A percentile compares a stretch with the other conserved stretches of the same genome.
Evolutionary conservation across 2,113 vertebrate species (phyloP).

Genomic region (Podilymbus podiceps): DNA sequence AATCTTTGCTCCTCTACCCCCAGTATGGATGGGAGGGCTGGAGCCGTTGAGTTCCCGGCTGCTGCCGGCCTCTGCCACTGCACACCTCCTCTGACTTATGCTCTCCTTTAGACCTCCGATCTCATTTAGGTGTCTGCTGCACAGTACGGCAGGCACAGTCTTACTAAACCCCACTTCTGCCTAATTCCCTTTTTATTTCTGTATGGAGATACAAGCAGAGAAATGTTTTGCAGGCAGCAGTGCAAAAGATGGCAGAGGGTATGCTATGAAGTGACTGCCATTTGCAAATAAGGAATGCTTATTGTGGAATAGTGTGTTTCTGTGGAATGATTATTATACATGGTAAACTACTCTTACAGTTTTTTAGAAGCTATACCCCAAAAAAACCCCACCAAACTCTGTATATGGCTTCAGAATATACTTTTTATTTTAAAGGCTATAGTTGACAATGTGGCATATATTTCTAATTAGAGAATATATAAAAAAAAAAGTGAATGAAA

Average conservation of each 20-base stretch:
- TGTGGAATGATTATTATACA: not conserved
- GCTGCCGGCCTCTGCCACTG: not conserved
- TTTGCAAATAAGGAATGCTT: not conserved
- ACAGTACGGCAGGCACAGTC: fast-evolving
- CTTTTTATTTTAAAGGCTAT: not conserved
- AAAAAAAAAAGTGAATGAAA: not conserved
- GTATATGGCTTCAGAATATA: not conserved
- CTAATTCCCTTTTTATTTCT: not conserved
- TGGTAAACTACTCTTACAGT: not conserved
- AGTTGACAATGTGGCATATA: not conserved
- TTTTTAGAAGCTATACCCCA: not conserved
- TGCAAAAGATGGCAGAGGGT: not conserved
- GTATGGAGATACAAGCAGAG: not conserved
- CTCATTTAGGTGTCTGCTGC: fast-evolving
- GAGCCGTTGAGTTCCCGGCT: fast-evolving
- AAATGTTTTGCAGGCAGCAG: not conserved
- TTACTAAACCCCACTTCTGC: not conserved
- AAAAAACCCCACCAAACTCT: not conserved
- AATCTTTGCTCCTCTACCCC: not conserved
- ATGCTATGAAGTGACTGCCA: not conserved
- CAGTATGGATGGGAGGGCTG: fast-evolving
- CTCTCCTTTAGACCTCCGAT: not conserved
- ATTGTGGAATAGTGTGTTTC: not conserved
- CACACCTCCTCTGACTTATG: not conserved
- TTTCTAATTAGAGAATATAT: not conserved